Percentiles rank a stretch among this genome's conserved stretches.
phyloP scores from a whole-genome alignment of 2,113 vertebrate species.

The Calidris pygmaea region DNA sequence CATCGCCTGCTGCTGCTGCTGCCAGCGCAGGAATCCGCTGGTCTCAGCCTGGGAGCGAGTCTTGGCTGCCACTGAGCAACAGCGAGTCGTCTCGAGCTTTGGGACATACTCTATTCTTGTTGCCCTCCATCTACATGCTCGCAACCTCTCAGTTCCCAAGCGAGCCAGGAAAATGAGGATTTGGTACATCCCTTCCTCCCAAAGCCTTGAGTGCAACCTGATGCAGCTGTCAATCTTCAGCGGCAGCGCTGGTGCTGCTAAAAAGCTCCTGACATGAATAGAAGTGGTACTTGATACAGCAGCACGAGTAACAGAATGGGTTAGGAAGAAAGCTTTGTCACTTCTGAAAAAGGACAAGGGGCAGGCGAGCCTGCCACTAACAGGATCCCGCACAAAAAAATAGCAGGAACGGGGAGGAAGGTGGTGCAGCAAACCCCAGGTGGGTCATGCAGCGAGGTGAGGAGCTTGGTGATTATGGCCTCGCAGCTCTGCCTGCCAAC shows the following conservation, averaged over 20 bases:
- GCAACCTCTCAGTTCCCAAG: not conserved
- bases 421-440: not conserved
- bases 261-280: slow-evolving; percentile 39
- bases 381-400: not conserved
- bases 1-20: not conserved
- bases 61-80: not conserved
- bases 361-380: not conserved
- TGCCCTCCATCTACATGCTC: not conserved
- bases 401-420: not conserved
- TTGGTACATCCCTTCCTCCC: not conserved
- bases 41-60: not conserved
- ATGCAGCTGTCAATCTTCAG: slow-evolving; percentile 42
- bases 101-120: not conserved
- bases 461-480: not conserved
- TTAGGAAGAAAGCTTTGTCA: not conserved
- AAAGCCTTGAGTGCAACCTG: slow-evolving; percentile 4
- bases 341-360: not conserved
- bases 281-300: not conserved
- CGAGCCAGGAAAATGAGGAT: not conserved
- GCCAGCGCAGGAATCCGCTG: rapidly evolving
- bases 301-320: not conserved
- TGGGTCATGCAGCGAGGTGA: not conserved
- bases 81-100: not conserved
- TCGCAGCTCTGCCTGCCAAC: rapidly evolving
- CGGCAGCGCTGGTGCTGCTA: not conserved